Evolutionary conservation across 2,797 vertebrate genomes (phyloP).

Genomic region (Heterohyrax brucei): DNA sequence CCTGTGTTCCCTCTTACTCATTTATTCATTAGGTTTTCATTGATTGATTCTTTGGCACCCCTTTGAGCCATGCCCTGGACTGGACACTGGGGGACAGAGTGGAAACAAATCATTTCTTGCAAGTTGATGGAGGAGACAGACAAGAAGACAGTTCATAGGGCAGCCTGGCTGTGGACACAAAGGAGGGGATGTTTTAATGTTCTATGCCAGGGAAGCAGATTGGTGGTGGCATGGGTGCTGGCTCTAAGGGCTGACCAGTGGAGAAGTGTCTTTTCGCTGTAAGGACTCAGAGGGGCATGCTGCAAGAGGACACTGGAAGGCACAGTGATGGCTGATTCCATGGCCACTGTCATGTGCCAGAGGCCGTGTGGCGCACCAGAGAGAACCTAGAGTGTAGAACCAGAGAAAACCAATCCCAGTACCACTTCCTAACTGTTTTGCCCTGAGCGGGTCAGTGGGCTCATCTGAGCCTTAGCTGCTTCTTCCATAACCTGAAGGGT

Average conservation of each 20-base stretch:
- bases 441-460: not conserved
- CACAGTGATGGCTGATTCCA: not conserved
- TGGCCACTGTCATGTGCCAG: not conserved
- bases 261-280: not conserved
- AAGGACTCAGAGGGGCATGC: not conserved
- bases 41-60: not conserved
- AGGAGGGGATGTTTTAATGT: rapidly evolving
- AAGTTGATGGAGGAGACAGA: not conserved
- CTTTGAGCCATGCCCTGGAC: not conserved
- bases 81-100: not conserved
- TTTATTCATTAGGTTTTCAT: not conserved
- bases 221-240: not conserved
- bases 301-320: not conserved
- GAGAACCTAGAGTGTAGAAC: not conserved
- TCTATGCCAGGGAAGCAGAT: rapidly evolving
- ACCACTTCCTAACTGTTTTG: not conserved
- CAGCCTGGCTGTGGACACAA: not conserved
- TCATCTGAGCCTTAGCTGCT: not conserved
- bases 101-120: not conserved
- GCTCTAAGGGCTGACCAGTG: not conserved
- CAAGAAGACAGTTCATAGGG: not conserved
- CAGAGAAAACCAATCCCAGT: not conserved
- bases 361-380: not conserved
- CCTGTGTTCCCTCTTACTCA: not conserved
- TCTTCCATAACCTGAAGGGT: not conserved